These are phyloP conservation scores for Scleropages formosus DNA, from an alignment of 2,797 vertebrate genomes.

Conservation along the genomic window DNA sequence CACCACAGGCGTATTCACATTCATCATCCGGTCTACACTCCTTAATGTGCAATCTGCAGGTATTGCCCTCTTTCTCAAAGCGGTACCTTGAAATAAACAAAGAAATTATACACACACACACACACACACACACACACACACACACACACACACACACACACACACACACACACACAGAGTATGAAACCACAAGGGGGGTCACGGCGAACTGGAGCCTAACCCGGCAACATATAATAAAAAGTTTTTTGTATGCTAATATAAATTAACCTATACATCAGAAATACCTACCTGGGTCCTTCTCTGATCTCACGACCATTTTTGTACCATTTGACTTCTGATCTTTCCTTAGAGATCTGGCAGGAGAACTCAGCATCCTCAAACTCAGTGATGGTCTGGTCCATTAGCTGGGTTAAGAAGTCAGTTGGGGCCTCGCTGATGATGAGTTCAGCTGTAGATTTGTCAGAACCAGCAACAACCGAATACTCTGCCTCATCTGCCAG, in stretches of 20 bases:
- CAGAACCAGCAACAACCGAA: slow-evolving; percentile 79
- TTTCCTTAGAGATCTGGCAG: slow-evolving; percentile 91
- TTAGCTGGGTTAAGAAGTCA: slow-evolving; percentile 83
- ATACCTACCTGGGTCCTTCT: slow-evolving; percentile 85
- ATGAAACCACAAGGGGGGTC: too few species aligned
- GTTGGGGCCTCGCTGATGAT: slow-evolving; percentile 94
- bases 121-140: too few species aligned
- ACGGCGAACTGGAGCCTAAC: too few species aligned
- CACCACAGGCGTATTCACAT: slow-evolving; percentile 94
- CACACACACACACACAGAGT: too few species aligned
- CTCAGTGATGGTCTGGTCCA: slow-evolving; percentile 92
- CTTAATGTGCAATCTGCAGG: slow-evolving; percentile 83
- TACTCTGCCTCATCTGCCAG: slow-evolving; percentile 94
- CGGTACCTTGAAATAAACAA: slow-evolving; percentile 70
- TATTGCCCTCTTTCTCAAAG: slow-evolving; percentile 89
- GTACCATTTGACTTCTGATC: slow-evolving; percentile 93
- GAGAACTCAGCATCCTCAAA: slow-evolving; percentile 91
- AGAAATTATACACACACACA: slow-evolving; percentile 1
- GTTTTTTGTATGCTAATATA: too few species aligned
- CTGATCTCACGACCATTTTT: slow-evolving; percentile 91
- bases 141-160: too few species aligned
- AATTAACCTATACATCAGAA: too few species aligned
- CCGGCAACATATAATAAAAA: too few species aligned
- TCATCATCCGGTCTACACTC: slow-evolving; percentile 94
- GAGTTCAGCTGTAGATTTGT: slow-evolving; percentile 87